Evolutionary conservation across 37 sponge, comb jelly and placozoan species (phyloP), one percentile per base, ranked within the genome.

Genomic region (Oopsacas minuta): DNA sequence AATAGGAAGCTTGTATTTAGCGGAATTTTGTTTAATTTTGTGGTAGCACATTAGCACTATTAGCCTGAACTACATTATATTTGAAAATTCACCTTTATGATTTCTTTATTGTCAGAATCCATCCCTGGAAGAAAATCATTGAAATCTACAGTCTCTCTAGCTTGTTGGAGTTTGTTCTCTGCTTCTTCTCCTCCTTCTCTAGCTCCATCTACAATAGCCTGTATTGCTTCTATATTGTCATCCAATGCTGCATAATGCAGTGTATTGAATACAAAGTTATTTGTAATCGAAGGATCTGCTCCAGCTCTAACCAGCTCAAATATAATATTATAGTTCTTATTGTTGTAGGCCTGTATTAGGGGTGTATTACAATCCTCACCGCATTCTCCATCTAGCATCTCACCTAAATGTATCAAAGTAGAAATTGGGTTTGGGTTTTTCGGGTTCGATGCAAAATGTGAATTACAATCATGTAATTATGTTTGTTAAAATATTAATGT

Each of bases 161-260:
- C 75, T 61, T 61, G 32, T 61, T 61, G 20, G 22, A 61, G 75
- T 61, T 61, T 61, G 5, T 5, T 34, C 75, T 61, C 75, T n/a
- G 75, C 75, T 20, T 61, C 75, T 12, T 61, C 22, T 61, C 75
- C 75, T 61, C 75, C 75, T 3, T 61, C 75, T 12, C 75, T 61
- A 5, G 75, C 75, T 61, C 75, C 75, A 3, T 61, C 75, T 3
- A 61, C 75, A 61, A 61, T 34, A 61, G 75, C 75, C 75, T 61
- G 75, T n/a, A 61, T 34, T 10, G 75, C 75, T n/a, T 61, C 75
- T 61, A 61, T 61, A 34, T 61, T n/a, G 22, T 61, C 28, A 61
- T 61, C 75, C 20, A n/a, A 10, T 61, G 75, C 75, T 32, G 75
- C 75, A 61, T 61, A 61, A n/a, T 61, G 75, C 75, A 61, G 75